Base-by-base conservation (phyloP, 1,140 invertebrate genomes). In the Physella acuta region DNA sequence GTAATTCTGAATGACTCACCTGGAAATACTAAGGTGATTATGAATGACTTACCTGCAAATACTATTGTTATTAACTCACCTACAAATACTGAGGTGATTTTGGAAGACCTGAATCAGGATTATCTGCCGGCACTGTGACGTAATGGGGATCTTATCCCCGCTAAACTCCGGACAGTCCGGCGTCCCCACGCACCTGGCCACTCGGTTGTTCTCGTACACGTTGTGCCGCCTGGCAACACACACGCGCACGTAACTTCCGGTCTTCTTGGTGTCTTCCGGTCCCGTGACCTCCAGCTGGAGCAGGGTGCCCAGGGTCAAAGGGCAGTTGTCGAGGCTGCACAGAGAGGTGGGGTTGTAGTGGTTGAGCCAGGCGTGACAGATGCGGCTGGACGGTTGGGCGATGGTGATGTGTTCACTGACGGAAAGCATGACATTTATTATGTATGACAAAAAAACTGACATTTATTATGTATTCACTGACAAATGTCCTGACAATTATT, bases 181-280 rank as follows among this genome's bases (percentile, higher is more conserved):
- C 11, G 34, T 31, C 3, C 59, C 59, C 2, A 14, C 33, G 28
- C 59, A 44, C 1, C 2, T 16, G 1, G n/a, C 17, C 36, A 24
- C 16, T 1, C 14, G 31, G 24, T 61, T 39, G 20, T 61, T 61
- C 33, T 39, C 59, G 24, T 61, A 61, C 16, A 2, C 26, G 16
- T 14, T 2, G 17, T 36, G 28, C n/a, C 24, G 14, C 36, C 26
- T 39, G 30, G 34, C 33, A 39, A 28, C 59, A 39, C 59, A 61
- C 4, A 61, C 8, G 17, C 59, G 34, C 17, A 61, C 28, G 59
- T 61, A 61, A 17, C 59, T 61, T 61, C 59, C 59, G n/a, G 59
- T 36, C 5, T 39, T 16, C 3, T n/a, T 61, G 2, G 2, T 3
- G 3, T 1, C 2, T 17, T 8, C n/a, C 4, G 59, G 37, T 24